Conservation (phyloP, 1,140 invertebrate genomes). For the Phenacoccus solenopsis region DNA sequence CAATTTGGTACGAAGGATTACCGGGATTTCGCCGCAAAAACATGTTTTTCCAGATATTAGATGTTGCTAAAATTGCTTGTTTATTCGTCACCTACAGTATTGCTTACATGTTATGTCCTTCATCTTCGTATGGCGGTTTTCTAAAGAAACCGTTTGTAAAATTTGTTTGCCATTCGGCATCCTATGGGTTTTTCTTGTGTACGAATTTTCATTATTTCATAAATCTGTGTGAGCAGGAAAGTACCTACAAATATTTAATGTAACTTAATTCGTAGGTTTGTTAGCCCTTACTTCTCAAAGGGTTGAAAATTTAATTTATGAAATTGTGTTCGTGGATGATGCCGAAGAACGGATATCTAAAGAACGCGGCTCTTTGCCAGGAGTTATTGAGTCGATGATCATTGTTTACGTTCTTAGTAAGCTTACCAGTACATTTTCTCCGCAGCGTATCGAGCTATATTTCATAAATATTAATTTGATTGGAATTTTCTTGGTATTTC, state of each 20-base stretch:
- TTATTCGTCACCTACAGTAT: conserved; percentile 77
- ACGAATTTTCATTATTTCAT: no score
- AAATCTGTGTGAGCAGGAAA: neutral
- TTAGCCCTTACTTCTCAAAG: conserved; percentile 70
- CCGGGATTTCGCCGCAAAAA: conserved; percentile 73
- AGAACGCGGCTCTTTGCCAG: conserved; percentile 71
- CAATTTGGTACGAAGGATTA: conserved; percentile 86
- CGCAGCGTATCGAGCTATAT: no score
- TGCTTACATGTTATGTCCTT: conserved; percentile 72
- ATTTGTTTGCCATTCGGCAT: conserved; percentile 81
- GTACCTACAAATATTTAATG: neutral
- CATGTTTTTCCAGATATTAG: conserved; percentile 57
- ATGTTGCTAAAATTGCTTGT: conserved; percentile 61
- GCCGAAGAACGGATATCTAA: conserved; percentile 54
- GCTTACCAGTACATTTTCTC: conserved; percentile 31
- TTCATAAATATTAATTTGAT: no score
- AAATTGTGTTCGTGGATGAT: conserved; percentile 52
- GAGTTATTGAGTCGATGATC: conserved; percentile 67
- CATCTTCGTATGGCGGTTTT: conserved; percentile 61
- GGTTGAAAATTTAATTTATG: conserved; percentile 60
- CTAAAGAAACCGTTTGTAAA: conserved; percentile 90
- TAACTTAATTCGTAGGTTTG: conserved; percentile 42
- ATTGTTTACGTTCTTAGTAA: conserved; percentile 72
- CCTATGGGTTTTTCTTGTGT: conserved; percentile 82
- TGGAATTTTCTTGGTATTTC: no score